A percentile compares a stretch with the other conserved stretches of the same genome.
phyloP scores from a whole-genome alignment of 2,888 invertebrate species.

The Melolontha melolontha region DNA sequence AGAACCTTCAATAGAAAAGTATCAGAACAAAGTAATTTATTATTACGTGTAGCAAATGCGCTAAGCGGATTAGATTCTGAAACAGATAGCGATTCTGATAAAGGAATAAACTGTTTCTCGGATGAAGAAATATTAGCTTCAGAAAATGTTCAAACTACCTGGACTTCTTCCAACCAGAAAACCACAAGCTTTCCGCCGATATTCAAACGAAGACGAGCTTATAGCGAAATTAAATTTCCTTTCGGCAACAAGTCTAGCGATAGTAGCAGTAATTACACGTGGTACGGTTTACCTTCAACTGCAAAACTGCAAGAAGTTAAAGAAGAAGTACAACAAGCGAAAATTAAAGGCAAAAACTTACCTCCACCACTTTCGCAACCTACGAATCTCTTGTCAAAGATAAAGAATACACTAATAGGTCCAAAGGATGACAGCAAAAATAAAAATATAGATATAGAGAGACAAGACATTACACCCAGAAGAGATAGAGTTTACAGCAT shows the following conservation, averaged over 20 bases:
- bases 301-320: slow-evolving; percentile 70
- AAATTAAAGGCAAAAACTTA: slow-evolving; percentile 48
- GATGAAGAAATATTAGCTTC: slow-evolving; percentile 81
- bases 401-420: slow-evolving; percentile 52
- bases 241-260: slow-evolving; percentile 61
- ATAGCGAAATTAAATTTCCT: slow-evolving; percentile 70
- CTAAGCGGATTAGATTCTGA: slow-evolving; percentile 72
- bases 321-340: slow-evolving; percentile 52
- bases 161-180: slow-evolving; percentile 64
- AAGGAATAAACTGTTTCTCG: slow-evolving; percentile 76
- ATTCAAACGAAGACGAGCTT: slow-evolving; percentile 69
- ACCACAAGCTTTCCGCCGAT: slow-evolving; percentile 62
- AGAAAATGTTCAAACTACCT: slow-evolving; percentile 68
- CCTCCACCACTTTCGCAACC: slow-evolving; percentile 43
- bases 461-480: slow-evolving; percentile 62
- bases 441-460: slow-evolving; percentile 55
- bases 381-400: slow-evolving; percentile 50
- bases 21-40: slow-evolving; percentile 77
- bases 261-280: slow-evolving; percentile 68
- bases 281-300: slow-evolving; percentile 76
- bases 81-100: slow-evolving; percentile 61
- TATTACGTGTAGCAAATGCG: slow-evolving; percentile 83
- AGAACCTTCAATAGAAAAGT: slow-evolving; percentile 81
- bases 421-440: slow-evolving; percentile 46
- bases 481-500: slow-evolving; percentile 64